These are phyloP conservation scores for Cathartes aura DNA, from an alignment of 2,113 vertebrate genomes.

Conservation along the genomic window DNA sequence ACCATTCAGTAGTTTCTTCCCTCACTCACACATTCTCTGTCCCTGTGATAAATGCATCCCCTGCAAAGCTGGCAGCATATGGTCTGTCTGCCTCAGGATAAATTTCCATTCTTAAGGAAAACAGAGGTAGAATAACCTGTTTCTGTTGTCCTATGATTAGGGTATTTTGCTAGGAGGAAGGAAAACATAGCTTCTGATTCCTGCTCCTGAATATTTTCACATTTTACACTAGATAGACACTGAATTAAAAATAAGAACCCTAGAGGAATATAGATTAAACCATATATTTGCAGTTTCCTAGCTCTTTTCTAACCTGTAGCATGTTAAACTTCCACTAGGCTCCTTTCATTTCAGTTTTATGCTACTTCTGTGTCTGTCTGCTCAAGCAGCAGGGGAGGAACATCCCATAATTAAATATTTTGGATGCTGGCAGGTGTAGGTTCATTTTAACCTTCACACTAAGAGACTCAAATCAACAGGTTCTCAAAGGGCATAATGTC, in stretches of 20 bases:
- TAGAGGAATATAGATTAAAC: not conserved
- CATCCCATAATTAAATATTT: not conserved
- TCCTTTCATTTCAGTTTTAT: not conserved
- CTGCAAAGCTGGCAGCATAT: not conserved
- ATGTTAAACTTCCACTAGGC: not conserved
- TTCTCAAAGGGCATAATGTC: not conserved
- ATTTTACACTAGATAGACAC: not conserved
- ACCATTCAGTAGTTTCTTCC: not conserved
- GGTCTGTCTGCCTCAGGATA: not conserved
- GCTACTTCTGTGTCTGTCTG: not conserved
- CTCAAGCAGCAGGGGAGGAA: not conserved
- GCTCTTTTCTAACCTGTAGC: not conserved
- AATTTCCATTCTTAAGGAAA: not conserved
- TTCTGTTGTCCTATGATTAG: not conserved
- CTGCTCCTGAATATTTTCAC: not conserved
- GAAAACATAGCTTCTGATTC: not conserved
- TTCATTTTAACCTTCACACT: not conserved
- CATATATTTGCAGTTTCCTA: not conserved
- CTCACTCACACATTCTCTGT: not conserved
- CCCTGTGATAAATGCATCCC: not conserved
- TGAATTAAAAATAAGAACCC: not conserved
- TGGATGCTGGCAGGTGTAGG: not conserved
- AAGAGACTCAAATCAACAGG: not conserved
- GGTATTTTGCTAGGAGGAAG: not conserved
- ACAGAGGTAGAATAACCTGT: not conserved